Evolutionary conservation across 2,113 vertebrate genomes (phyloP).

Genomic region (Gymnorhina tibicen): DNA sequence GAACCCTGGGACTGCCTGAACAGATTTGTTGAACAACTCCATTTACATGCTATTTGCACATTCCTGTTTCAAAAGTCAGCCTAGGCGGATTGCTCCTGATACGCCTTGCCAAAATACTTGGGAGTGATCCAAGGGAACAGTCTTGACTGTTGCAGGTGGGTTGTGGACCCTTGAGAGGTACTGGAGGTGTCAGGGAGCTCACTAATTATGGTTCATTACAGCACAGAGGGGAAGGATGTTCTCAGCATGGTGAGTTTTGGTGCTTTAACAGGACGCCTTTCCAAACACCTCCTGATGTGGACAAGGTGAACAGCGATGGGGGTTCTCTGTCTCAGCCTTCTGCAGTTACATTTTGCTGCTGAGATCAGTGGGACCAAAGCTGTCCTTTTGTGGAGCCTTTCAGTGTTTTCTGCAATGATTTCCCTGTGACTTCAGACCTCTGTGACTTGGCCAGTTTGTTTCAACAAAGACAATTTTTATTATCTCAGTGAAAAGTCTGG

Average conservation of each 20-base stretch:
- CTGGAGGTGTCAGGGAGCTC: conserved; percentile 13
- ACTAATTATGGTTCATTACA: neutral
- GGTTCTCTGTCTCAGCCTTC: neutral
- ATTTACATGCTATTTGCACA: neutral
- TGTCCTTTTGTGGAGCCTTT: neutral
- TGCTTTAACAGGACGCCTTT: neutral
- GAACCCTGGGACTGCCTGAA: neutral
- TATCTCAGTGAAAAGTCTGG: conserved; percentile 34
- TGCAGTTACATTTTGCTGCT: neutral
- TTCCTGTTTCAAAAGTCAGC: conserved; percentile 27
- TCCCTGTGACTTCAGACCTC: neutral
- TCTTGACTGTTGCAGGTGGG: conserved; percentile 36
- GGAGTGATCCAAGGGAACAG: neutral
- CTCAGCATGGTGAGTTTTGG: neutral
- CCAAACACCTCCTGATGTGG: neutral
- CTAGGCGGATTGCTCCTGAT: neutral
- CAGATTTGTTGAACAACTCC: neutral
- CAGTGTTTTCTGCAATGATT: neutral
- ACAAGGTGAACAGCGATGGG: neutral
- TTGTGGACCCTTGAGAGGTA: neutral
- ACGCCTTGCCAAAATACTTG: conserved; percentile 5
- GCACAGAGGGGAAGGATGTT: neutral
- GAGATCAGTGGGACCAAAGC: neutral
- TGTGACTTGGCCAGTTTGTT: neutral
- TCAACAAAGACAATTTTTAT: conserved; percentile 40